Evolutionary conservation across 2,888 invertebrate species (phyloP), one percentile per base, ranked within the genome.

Genomic region (Aphidius colemani): DNA sequence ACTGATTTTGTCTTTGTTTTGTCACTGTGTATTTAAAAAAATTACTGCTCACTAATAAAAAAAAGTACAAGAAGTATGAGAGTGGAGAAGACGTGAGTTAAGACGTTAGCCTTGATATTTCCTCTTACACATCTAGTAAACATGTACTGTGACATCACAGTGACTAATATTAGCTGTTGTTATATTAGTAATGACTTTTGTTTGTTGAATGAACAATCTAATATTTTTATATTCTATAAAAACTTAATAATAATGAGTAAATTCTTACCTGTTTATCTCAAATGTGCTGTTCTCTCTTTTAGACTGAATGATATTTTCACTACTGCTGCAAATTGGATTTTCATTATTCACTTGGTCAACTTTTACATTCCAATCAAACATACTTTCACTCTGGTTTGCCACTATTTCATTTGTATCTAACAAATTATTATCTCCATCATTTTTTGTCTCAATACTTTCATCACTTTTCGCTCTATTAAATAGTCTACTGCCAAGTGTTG

Each of bases 271-370:
- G 10, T 40, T 57, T 11, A 46, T 30, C 3, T 46, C 57, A 7
- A 63, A 70, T 5, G 69, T 74, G 61, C 67, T 74, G 50, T 74
- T 71, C 53, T 70, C 70, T 66, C 73, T 76, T 13, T 71, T 67
- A 48, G 72, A 76, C 9, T 69, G 73, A 30, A 72, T 67, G 6
- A 76, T 77, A 67, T 79, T 75, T 7, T 78, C 81, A 45, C 80
- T 79, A 50, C 71, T 73, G 60, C 65, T 66, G 5, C 13, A 18
- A 58, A 66, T 64, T 41, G 57, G 50, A 56, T 64, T 67, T 51
- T 64, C 67, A 43, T 56, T 60, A 10, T 59, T 65, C 9, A 48
- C 59, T 55, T 53, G 63, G 44, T 46, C 56, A 41, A 50, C 46
- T 8, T 57, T 7, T 9, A 46, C 51, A 57, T 65, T 65, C 9